Conservation (phyloP, 2,797 vertebrate species). For the Erpetoichthys calabaricus region DNA sequence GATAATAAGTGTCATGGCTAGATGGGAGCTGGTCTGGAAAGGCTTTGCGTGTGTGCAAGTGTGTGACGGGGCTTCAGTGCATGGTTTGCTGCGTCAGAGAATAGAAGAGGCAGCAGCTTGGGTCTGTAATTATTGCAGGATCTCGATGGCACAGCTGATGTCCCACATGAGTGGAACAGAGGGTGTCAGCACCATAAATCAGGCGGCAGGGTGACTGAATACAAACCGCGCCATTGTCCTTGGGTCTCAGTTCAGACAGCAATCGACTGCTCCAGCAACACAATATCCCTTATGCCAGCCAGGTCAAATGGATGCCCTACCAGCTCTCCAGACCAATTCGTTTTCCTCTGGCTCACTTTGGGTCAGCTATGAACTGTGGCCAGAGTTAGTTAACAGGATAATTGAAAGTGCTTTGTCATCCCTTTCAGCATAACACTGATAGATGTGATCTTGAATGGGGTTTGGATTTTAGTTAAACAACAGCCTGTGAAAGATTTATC, state of each 20-base stretch:
- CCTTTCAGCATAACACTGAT: conserved; percentile 78
- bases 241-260: conserved; percentile 37
- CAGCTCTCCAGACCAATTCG: conserved; percentile 35
- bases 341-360: conserved; percentile 29
- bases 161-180: conserved; percentile 47
- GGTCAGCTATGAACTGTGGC: conserved; percentile 62
- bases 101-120: conserved; percentile 10
- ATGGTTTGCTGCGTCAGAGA: conserved; percentile 48
- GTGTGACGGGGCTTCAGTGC: conserved; percentile 37
- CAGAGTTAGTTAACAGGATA: conserved; percentile 65
- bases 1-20: too few relatives aligned
- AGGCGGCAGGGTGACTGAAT: conserved; percentile 54
- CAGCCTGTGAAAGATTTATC: conserved; percentile 72
- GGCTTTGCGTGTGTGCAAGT: too few relatives aligned
- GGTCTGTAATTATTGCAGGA: conserved; percentile 44
- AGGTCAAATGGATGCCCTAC: conserved; percentile 50
- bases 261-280: conserved; percentile 37
- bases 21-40: too few relatives aligned
- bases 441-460: conserved; percentile 82
- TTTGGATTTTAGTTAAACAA: conserved; percentile 82
- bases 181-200: conserved; percentile 61
- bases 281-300: conserved; percentile 15
- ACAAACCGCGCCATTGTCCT: conserved; percentile 60
- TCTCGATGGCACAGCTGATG: conserved; percentile 43
- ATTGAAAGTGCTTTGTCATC: conserved; percentile 81